Evolutionary conservation across 2,888 invertebrate genomes (phyloP).

Genomic region (Zygogramma bicolorata): DNA sequence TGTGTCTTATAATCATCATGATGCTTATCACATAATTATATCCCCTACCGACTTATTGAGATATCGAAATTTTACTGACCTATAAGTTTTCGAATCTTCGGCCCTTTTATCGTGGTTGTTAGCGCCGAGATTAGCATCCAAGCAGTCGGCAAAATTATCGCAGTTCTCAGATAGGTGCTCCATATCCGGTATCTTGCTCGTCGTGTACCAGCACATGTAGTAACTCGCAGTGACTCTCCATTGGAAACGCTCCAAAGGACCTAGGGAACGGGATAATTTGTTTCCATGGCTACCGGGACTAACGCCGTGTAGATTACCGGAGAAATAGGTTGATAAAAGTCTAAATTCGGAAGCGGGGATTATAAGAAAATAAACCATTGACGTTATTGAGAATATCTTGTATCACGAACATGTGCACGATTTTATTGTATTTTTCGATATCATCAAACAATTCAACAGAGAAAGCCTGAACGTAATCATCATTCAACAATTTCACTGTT

Average conservation of each 20-base stretch:
- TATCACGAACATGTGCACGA: background rate
- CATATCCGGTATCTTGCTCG: constrained; percentile 69
- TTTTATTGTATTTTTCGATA: too few relatives aligned
- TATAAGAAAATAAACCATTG: constrained; percentile 17
- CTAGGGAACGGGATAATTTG: constrained; percentile 39
- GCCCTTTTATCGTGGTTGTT: constrained; percentile 70
- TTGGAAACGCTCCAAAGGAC: constrained; percentile 71
- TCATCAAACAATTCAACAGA: too few relatives aligned
- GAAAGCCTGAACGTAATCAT: too few relatives aligned
- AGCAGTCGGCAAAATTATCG: constrained; percentile 74
- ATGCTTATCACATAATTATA: too few relatives aligned
- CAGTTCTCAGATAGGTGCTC: constrained; percentile 71
- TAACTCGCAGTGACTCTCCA: constrained; percentile 75
- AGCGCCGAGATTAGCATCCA: constrained; percentile 64
- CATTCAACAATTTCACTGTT: too few relatives aligned
- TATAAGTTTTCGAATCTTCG: constrained; percentile 66
- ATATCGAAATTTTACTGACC: constrained; percentile 7
- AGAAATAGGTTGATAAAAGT: constrained; percentile 14
- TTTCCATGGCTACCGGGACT: constrained; percentile 11
- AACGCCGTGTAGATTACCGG: constrained; percentile 11
- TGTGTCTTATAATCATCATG: too few relatives aligned
- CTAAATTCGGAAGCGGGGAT: background rate
- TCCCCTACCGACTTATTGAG: background rate
- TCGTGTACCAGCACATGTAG: constrained; percentile 78
- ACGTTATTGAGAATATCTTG: too few relatives aligned